Conservation (phyloP, 2,113 vertebrate genomes). For the Nesoenas mayeri region DNA sequence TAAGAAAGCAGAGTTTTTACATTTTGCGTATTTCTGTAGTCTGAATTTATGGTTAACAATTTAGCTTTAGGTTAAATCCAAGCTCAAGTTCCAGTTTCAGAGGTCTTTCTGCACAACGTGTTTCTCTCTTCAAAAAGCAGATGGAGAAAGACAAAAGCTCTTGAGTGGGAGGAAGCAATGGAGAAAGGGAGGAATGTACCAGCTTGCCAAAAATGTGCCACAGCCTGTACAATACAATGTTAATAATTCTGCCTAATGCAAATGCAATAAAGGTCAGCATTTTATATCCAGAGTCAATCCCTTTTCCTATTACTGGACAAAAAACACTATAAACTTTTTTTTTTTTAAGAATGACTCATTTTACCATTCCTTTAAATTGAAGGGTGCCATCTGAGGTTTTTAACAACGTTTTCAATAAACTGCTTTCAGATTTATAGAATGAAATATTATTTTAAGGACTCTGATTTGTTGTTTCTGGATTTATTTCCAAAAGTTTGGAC, state of each 20-base stretch:
- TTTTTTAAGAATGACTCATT: background rate
- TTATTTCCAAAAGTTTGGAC: background rate
- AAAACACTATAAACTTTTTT: background rate
- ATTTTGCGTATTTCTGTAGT: background rate
- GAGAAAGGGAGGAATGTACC: constrained; percentile 51
- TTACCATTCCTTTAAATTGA: constrained; percentile 23
- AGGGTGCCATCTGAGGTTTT: constrained; percentile 26
- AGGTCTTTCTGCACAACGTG: background rate
- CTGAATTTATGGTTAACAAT: background rate
- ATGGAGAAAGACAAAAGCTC: constrained; percentile 56
- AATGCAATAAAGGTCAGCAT: constrained; percentile 35
- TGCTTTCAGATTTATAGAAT: constrained; percentile 43
- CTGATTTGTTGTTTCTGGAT: constrained; percentile 21
- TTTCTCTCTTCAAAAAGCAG: constrained; percentile 38
- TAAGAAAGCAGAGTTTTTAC: background rate
- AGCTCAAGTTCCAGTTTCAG: background rate
- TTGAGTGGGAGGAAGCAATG: constrained; percentile 44
- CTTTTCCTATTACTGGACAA: constrained; percentile 8
- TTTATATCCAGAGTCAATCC: constrained; percentile 23
- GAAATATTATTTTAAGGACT: constrained; percentile 9
- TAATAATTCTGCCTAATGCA: constrained; percentile 53
- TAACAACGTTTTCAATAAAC: background rate
- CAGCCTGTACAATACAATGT: constrained; percentile 21
- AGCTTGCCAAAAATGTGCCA: constrained; percentile 62
- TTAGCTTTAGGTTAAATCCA: background rate